A percentile compares a stretch with the other conserved stretches of the same genome.
Evolutionary conservation across 2,113 vertebrate species (phyloP).

Genomic region (Oxyura jamaicensis): DNA sequence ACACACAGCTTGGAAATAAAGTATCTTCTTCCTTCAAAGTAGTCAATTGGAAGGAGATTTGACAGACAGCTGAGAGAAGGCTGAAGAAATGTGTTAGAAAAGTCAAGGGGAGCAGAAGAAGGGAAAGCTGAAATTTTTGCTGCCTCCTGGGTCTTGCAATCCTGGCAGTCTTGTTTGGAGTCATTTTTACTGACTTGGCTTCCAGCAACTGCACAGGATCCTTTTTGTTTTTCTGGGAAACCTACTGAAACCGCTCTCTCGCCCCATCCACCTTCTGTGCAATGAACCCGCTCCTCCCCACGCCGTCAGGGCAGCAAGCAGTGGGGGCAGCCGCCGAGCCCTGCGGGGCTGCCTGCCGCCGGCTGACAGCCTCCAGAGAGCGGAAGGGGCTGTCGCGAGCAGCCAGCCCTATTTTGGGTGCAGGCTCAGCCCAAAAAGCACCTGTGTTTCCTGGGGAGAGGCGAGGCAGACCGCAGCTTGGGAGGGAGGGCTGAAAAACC

Average conservation of each 20-base stretch:
- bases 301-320: accelerated
- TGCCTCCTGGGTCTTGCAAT: not conserved
- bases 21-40: not conserved
- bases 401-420: constrained; percentile 12
- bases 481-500: not conserved
- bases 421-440: not conserved
- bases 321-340: accelerated
- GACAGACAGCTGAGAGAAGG: not conserved
- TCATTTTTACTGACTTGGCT: constrained; percentile 1
- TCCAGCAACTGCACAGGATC: not conserved
- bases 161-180: not conserved
- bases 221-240: constrained; percentile 31
- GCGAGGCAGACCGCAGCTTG: not conserved
- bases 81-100: not conserved
- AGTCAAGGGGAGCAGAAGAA: not conserved
- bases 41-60: not conserved
- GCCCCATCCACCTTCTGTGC: not conserved
- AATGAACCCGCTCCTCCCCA: not conserved
- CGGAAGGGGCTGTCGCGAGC: constrained; percentile 17
- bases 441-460: not conserved
- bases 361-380: constrained; percentile 19
- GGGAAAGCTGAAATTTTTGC: not conserved
- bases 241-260: not conserved
- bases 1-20: not conserved
- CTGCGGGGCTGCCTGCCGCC: not conserved